Conservation (phyloP, 2,888 invertebrate species). For the Pecten maximus region DNA sequence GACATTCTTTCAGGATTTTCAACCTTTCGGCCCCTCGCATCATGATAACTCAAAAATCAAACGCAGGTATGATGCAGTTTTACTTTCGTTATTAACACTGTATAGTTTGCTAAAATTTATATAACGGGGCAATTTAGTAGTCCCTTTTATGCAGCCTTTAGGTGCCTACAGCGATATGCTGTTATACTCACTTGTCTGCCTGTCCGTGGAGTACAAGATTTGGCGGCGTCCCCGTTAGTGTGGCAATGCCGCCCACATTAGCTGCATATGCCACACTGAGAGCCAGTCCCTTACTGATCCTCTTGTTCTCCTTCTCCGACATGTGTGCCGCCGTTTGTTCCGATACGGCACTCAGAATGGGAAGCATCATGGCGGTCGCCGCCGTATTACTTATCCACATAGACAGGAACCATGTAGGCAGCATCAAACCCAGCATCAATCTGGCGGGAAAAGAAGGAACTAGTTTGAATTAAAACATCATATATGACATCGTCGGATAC, state of each 20-base stretch:
- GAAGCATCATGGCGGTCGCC: conserved; percentile 84
- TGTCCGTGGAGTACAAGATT: conserved; percentile 62
- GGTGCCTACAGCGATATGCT: too few species aligned
- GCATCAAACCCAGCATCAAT: conserved; percentile 74
- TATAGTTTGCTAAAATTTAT: too few species aligned
- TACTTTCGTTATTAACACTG: too few species aligned
- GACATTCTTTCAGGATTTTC: too few species aligned
- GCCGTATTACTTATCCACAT: conserved; percentile 99
- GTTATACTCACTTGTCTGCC: conserved; percentile 63
- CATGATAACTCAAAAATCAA: too few species aligned
- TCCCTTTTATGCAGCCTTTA: too few species aligned
- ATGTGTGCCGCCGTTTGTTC: conserved; percentile 48
- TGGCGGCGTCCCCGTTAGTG: conserved; percentile 65
- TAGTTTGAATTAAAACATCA: too few species aligned
- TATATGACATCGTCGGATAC: too few species aligned
- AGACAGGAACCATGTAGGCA: conserved; percentile 95
- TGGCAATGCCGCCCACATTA: conserved; percentile 64
- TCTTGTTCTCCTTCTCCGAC: neutral
- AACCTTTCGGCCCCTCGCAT: too few species aligned
- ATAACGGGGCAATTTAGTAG: too few species aligned
- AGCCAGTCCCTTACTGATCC: conserved; percentile 54
- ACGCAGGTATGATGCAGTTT: too few species aligned
- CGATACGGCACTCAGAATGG: conserved; percentile 80
- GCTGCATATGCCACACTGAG: conserved; percentile 78
- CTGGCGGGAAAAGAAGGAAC: too few species aligned